phyloP scores from a whole-genome alignment of 2,113 vertebrate genomes.

The Pagrus major region DNA sequence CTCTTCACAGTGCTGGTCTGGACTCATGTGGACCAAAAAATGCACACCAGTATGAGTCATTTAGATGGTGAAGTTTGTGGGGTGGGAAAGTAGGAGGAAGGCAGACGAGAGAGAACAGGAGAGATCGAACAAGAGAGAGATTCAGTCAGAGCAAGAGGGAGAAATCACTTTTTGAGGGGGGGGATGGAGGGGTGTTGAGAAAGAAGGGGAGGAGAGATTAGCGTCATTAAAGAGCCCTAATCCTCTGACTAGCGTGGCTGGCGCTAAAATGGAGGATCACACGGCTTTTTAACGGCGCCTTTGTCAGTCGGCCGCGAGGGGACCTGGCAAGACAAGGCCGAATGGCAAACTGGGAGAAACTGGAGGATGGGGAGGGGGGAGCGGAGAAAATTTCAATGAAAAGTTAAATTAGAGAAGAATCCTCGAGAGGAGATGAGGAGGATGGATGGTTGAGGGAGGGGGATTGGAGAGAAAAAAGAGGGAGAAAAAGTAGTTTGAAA shows the following conservation, averaged over 20 bases:
- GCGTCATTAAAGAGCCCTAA: slow-evolving; percentile 96
- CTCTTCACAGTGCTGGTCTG: slow-evolving; percentile 3
- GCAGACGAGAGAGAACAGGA: slow-evolving; percentile 17
- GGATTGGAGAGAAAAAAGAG: slow-evolving; percentile 24
- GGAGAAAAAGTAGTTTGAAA: slow-evolving; percentile 51
- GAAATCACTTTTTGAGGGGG: slow-evolving; percentile 59
- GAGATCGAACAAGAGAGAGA: slow-evolving; percentile 46
- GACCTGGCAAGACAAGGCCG: slow-evolving; percentile 88
- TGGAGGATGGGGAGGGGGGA: slow-evolving; percentile 48
- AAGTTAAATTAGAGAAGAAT: slow-evolving; percentile 90
- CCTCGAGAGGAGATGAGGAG: slow-evolving; percentile 75
- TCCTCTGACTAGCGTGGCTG: slow-evolving; percentile 92
- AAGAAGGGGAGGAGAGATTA: slow-evolving; percentile 89
- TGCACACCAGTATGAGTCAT: slow-evolving; percentile 13
- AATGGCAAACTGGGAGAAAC: slow-evolving; percentile 73
- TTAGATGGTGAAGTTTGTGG: slow-evolving; percentile 39
- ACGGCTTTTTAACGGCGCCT: slow-evolving; percentile 90
- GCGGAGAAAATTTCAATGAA: slow-evolving; percentile 87
- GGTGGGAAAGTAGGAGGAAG: slow-evolving; percentile 48
- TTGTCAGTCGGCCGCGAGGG: slow-evolving; percentile 86
- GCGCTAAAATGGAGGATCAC: slow-evolving; percentile 91
- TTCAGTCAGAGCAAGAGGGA: slow-evolving; percentile 53
- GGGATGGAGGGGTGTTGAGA: slow-evolving; percentile 73
- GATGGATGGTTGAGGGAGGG: slow-evolving; percentile 47
- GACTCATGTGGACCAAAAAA: slow-evolving; percentile 18